phyloP scores from a whole-genome alignment of 1,140 invertebrate genomes.

The Phthorimaea operculella region DNA sequence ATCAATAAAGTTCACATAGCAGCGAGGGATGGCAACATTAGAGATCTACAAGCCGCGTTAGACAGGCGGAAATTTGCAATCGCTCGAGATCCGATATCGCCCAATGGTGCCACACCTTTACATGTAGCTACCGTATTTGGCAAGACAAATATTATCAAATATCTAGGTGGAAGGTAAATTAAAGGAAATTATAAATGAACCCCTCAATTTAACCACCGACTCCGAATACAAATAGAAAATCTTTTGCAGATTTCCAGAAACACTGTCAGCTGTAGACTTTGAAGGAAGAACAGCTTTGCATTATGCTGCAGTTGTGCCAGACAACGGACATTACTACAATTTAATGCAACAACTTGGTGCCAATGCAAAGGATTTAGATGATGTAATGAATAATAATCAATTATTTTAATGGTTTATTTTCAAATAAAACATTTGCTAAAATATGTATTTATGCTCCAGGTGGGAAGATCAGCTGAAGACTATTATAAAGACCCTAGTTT shows the following conservation, averaged over 20 bases:
- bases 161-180: conserved; percentile 69
- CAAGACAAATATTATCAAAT: conserved; percentile 74
- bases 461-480: conserved; percentile 79
- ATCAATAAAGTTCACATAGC: conserved; percentile 89
- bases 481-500: conserved; percentile 77
- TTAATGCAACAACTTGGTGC: conserved; percentile 85
- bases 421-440: too few relatives aligned
- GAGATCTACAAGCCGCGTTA: conserved; percentile 85
- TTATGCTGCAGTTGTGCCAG: conserved; percentile 86
- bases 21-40: conserved; percentile 84
- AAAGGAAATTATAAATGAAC: too few relatives aligned
- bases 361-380: conserved; percentile 83
- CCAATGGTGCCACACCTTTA: conserved; percentile 89
- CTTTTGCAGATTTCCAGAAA: conserved; percentile 82
- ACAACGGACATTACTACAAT: conserved; percentile 91
- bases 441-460: conserved; percentile 61
- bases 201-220: too few relatives aligned
- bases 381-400: conserved; percentile 67
- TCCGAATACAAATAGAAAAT: too few relatives aligned
- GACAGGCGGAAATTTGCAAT: conserved; percentile 92
- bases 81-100: conserved; percentile 81
- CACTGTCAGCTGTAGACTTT: conserved; percentile 77
- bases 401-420: conserved; percentile 25
- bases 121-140: conserved; percentile 92
- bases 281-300: conserved; percentile 90